Conservation (phyloP, 2,797 vertebrate genomes). For the Jordanella pulchra region DNA sequence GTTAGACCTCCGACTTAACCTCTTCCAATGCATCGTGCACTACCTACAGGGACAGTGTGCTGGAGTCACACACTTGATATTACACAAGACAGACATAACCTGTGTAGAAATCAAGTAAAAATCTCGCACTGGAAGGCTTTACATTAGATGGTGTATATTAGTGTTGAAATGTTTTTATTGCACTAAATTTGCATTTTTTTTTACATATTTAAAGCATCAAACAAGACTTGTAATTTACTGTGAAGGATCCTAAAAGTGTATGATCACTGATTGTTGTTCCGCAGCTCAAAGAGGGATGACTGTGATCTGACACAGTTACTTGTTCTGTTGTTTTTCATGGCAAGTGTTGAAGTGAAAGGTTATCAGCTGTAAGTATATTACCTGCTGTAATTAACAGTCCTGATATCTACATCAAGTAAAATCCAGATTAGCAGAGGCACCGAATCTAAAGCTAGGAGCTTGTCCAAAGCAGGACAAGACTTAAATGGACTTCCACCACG, state of each 20-base stretch:
- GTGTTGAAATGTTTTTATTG: background rate
- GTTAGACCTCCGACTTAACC: background rate
- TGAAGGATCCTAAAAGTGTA: background rate
- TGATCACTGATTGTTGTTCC: background rate
- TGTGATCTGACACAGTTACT: background rate
- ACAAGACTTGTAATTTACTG: conserved; percentile 1
- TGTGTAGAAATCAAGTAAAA: background rate
- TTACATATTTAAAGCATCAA: conserved; percentile 1
- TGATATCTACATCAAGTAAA: background rate
- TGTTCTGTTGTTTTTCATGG: background rate
- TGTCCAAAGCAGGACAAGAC: background rate
- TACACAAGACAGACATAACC: background rate
- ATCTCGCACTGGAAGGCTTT: background rate
- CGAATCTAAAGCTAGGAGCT: background rate
- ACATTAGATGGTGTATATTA: background rate
- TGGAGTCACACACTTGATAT: background rate
- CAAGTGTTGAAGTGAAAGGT: background rate
- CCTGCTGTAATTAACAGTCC: background rate
- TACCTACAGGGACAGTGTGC: background rate
- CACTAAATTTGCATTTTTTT: background rate
- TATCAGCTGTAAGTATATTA: background rate
- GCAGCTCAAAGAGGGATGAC: background rate
- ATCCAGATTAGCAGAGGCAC: no score
- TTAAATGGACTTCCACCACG: background rate
- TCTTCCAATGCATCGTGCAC: conserved; percentile 1